Evolutionary conservation across 2,888 invertebrate genomes (phyloP).

Genomic region (Tiliacea citrago): DNA sequence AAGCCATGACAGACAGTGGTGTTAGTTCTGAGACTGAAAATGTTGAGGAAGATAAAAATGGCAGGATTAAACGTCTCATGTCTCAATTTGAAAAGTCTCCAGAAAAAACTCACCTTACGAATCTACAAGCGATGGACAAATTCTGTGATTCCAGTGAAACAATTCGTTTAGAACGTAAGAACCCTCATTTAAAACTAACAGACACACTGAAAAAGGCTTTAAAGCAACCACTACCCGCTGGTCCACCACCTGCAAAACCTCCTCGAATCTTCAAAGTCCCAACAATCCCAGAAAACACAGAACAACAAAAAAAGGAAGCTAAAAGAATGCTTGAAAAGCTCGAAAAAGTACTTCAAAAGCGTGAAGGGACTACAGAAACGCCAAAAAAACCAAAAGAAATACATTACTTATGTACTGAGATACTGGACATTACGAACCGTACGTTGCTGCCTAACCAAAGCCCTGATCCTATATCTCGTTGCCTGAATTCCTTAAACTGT

Average conservation of each 20-base stretch:
- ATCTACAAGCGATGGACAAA: constrained; percentile 80
- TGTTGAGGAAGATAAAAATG: constrained; percentile 83
- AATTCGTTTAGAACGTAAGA: constrained; percentile 84
- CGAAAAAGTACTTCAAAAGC: constrained; percentile 90
- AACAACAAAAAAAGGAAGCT: constrained; percentile 86
- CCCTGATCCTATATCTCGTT: constrained; percentile 80
- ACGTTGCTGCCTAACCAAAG: constrained; percentile 76
- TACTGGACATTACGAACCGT: constrained; percentile 83
- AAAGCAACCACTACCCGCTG: constrained; percentile 92
- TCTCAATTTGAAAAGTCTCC: constrained; percentile 66
- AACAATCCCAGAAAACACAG: constrained; percentile 72
- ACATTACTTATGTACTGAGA: constrained; percentile 88
- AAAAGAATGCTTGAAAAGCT: constrained; percentile 92
- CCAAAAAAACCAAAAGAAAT: constrained; percentile 84
- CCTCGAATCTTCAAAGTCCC: constrained; percentile 91
- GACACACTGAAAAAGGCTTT: constrained; percentile 92
- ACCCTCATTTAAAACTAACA: constrained; percentile 85
- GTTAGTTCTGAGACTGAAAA: constrained; percentile 89
- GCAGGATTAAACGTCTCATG: constrained; percentile 74
- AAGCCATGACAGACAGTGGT: constrained; percentile 87
- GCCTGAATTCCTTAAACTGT: constrained; percentile 87
- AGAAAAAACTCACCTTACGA: constrained; percentile 70
- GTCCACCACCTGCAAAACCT: constrained; percentile 94
- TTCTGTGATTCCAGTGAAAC: constrained; percentile 85
- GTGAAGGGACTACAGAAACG: constrained; percentile 75